These are phyloP conservation scores for Solenodon paradoxus DNA, from an alignment of 2,113 vertebrate species.

Conservation along the genomic window DNA sequence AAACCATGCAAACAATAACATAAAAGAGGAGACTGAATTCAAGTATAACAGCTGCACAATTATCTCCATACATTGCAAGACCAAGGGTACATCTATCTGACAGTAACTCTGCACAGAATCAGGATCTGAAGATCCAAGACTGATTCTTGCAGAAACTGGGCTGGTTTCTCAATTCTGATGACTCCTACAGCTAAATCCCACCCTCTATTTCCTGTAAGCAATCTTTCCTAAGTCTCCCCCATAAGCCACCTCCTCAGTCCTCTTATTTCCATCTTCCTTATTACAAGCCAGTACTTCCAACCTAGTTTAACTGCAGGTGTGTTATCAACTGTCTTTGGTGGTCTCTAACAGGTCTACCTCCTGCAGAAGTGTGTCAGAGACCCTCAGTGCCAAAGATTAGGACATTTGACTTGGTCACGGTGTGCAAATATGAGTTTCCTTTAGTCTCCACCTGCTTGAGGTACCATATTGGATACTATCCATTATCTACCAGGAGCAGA, in stretches of 20 bases:
- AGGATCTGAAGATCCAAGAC: not conserved
- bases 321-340: too few relatives aligned
- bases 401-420: not conserved
- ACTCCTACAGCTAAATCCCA: not conserved
- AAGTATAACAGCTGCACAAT: not conserved
- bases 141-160: fast-evolving
- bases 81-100: not conserved
- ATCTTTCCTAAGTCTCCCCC: not conserved
- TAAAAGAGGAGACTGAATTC: not conserved
- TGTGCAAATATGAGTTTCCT: not conserved
- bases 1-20: not conserved
- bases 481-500: not conserved
- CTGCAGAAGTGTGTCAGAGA: not conserved
- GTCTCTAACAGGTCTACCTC: not conserved
- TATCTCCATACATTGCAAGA: not conserved
- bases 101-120: not conserved
- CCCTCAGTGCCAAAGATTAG: not conserved
- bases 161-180: not conserved
- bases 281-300: fast-evolving
- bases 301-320: not conserved
- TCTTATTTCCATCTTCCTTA: not conserved
- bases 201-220: too few relatives aligned
- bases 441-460: not conserved
- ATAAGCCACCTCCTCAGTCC: not conserved
- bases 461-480: not conserved